Conservation (phyloP, 2,113 vertebrate genomes). For the Nothoprocta perdicaria region DNA sequence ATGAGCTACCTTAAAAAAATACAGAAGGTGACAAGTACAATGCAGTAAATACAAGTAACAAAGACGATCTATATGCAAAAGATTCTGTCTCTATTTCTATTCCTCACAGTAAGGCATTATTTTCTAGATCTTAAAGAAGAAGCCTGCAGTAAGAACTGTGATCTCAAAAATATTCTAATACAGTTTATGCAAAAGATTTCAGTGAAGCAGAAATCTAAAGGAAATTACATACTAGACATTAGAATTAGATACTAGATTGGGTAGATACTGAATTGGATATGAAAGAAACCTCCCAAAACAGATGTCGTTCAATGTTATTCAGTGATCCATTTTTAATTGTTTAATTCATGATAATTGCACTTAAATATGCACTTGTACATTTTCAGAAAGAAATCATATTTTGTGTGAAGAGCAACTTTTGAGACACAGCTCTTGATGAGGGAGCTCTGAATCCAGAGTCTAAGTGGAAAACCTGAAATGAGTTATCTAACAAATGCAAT, state of each 20-base stretch:
- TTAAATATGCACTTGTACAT: not conserved
- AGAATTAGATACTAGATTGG: not conserved
- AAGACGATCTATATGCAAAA: constrained; percentile 6
- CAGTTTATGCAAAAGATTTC: not conserved
- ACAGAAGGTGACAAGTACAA: not conserved
- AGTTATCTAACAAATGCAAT: not conserved
- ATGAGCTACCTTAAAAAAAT: not conserved
- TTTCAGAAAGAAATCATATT: not conserved
- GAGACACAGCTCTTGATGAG: not conserved
- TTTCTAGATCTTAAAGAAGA: constrained; percentile 13
- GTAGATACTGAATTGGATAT: not conserved
- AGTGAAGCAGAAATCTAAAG: not conserved
- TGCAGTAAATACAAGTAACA: not conserved
- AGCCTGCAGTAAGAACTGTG: not conserved
- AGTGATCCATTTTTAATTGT: not conserved
- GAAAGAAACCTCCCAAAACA: not conserved
- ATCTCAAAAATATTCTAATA: not conserved
- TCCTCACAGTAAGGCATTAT: constrained; percentile 1
- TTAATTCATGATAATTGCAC: not conserved
- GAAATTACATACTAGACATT: not conserved
- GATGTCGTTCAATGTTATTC: not conserved
- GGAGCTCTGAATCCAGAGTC: not conserved
- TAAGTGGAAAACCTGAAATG: not conserved
- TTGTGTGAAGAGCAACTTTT: not conserved
- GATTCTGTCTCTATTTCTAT: constrained; percentile 26